phyloP scores from a whole-genome alignment of 2,113 vertebrate genomes.

The Sander vitreus region DNA sequence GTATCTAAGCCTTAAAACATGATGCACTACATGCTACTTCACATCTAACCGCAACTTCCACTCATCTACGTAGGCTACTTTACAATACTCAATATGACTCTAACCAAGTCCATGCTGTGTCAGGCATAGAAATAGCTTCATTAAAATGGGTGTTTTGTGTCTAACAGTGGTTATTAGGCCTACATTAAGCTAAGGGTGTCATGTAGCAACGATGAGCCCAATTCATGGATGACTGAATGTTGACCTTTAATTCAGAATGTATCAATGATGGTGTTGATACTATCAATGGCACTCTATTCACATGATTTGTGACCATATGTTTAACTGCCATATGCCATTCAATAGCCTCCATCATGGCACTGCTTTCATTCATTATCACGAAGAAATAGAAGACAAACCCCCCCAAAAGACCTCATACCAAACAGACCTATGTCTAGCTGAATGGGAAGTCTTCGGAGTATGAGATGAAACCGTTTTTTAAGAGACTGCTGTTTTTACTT shows the following conservation, averaged over 20 bases:
- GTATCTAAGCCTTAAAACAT: conserved; percentile 51
- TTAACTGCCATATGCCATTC: neutral
- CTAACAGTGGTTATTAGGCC: neutral
- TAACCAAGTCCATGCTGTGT: neutral
- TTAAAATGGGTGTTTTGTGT: conserved; percentile 56
- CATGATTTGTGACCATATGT: neutral
- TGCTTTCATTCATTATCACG: neutral
- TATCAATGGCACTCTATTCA: conserved; percentile 2
- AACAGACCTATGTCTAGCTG: neutral
- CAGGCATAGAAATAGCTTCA: conserved; percentile 41
- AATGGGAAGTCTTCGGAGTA: neutral
- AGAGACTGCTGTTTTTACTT: conserved; percentile 26
- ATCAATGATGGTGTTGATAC: too few species aligned
- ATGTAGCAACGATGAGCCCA: neutral
- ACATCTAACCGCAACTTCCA: conserved; percentile 38
- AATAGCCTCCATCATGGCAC: neutral
- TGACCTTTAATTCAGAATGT: neutral
- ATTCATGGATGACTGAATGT: neutral
- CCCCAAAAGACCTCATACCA: conserved; percentile 12
- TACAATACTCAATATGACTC: neutral
- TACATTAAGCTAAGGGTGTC: neutral
- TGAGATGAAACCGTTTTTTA: neutral
- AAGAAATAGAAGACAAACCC: conserved; percentile 18
- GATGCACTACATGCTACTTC: conserved; percentile 34
- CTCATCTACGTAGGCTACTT: conserved; percentile 16